Evolutionary conservation across 1,140 invertebrate species (phyloP).

Genomic region (Paralvinella palmiformis): DNA sequence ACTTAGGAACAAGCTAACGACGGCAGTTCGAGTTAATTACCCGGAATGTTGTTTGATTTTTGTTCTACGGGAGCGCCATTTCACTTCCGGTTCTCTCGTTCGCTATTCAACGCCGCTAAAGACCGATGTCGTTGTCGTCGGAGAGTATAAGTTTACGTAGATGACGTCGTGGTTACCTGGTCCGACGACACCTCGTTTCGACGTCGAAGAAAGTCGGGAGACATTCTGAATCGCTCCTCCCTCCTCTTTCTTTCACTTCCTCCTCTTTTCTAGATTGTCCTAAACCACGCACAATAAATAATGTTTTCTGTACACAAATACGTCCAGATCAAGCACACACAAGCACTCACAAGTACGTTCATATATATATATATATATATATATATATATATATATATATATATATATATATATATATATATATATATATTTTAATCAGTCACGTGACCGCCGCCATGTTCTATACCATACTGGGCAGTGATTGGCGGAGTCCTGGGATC

Average conservation of each 20-base stretch:
- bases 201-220: background rate
- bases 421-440: background rate
- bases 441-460: background rate
- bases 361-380: background rate
- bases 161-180: no score
- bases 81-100: background rate
- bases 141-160: no score
- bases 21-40: background rate
- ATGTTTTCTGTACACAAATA: background rate
- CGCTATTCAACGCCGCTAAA: background rate
- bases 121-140: background rate
- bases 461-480: conserved; percentile 35
- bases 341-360: background rate
- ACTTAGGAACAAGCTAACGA: background rate
- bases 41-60: no score
- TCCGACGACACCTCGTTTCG: no score
- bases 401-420: background rate
- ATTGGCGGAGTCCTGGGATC: conserved; percentile 27
- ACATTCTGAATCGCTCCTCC: background rate
- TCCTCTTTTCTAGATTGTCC: no score
- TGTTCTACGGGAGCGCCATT: no score
- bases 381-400: background rate
- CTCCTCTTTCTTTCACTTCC: no score
- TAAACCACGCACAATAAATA: no score
- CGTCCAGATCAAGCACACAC: background rate